Conservation (phyloP, 1,140 invertebrate species). For the Drosophila rhopaloa region DNA sequence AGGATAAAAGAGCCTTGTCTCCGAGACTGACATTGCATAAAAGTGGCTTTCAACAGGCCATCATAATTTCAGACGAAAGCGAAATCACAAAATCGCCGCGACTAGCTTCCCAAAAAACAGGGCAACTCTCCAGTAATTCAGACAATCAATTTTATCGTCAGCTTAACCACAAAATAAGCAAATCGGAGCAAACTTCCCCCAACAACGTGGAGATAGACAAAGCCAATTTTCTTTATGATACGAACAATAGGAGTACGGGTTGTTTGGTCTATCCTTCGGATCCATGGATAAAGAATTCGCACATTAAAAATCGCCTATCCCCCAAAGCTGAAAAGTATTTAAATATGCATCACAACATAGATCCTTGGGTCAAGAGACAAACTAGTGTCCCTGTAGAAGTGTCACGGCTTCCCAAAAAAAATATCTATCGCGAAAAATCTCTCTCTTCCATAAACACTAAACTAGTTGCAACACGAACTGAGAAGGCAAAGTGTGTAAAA, state of each 20-base stretch:
- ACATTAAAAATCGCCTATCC: conserved; percentile 17
- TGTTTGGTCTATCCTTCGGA: conserved; percentile 77
- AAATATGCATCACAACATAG: conserved; percentile 28
- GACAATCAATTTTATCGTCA: conserved; percentile 59
- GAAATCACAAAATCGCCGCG: conserved; percentile 19
- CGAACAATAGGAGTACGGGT: conserved; percentile 72
- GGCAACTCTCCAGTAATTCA: conserved; percentile 23
- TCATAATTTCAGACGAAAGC: conserved; percentile 50
- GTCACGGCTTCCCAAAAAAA: conserved; percentile 25
- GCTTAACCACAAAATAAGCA: conserved; percentile 56
- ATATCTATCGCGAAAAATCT: conserved; percentile 41
- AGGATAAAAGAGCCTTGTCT: conserved; percentile 18
- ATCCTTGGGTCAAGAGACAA: conserved; percentile 69
- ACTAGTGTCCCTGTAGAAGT: conserved; percentile 16
- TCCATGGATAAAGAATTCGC: conserved; percentile 83
- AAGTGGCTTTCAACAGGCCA: conserved; percentile 38
- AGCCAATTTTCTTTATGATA: conserved; percentile 54
- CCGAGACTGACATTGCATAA: conserved; percentile 37
- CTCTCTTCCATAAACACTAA: conserved; percentile 33
- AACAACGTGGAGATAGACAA: conserved; percentile 70
- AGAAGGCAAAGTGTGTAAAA: conserved; percentile 35
- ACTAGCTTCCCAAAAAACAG: conserved; percentile 9
- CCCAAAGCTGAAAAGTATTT: conserved; percentile 25
- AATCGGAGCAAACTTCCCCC: conserved; percentile 82
- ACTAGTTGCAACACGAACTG: conserved; percentile 27